Conservation (phyloP, 53 echinoderm and acorn worm species). For the Paracentrotus lividus region DNA sequence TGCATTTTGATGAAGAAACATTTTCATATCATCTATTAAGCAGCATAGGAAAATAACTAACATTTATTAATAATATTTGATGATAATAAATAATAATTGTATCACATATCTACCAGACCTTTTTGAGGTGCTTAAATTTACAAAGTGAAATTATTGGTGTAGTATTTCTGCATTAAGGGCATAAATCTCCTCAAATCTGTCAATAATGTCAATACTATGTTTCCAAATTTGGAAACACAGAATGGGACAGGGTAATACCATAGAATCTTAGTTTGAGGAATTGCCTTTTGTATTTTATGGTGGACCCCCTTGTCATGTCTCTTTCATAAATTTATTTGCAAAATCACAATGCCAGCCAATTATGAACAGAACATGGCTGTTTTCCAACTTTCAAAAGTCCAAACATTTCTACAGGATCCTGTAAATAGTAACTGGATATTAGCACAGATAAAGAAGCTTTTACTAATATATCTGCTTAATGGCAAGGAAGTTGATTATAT, state of each 20-base stretch:
- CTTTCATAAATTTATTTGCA: not conserved
- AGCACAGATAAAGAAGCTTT: conserved; percentile 49
- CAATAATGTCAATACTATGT: not conserved
- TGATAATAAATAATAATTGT: too few species aligned
- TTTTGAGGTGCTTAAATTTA: too few species aligned
- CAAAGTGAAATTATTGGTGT: too few species aligned
- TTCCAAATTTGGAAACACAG: not conserved
- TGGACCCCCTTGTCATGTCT: not conserved
- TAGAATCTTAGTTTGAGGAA: not conserved
- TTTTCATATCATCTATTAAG: too few species aligned
- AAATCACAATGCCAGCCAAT: not conserved
- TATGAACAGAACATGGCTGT: not conserved
- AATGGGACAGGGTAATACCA: not conserved
- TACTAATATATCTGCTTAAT: not conserved
- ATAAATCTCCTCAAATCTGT: not conserved
- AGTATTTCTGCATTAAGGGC: not conserved
- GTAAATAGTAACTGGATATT: conserved; percentile 19
- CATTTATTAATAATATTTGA: too few species aligned
- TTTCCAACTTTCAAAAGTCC: conserved; percentile 2
- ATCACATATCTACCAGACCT: too few species aligned
- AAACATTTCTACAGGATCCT: not conserved
- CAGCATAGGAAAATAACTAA: too few species aligned
- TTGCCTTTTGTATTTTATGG: not conserved
- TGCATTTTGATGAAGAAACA: too few species aligned
- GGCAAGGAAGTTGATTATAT: conserved; percentile 1